Percentiles rank a stretch among this genome's conserved stretches.
These are phyloP conservation scores for Tholera decimalis DNA, from an alignment of 2,888 invertebrate species.

Conservation along the genomic window DNA sequence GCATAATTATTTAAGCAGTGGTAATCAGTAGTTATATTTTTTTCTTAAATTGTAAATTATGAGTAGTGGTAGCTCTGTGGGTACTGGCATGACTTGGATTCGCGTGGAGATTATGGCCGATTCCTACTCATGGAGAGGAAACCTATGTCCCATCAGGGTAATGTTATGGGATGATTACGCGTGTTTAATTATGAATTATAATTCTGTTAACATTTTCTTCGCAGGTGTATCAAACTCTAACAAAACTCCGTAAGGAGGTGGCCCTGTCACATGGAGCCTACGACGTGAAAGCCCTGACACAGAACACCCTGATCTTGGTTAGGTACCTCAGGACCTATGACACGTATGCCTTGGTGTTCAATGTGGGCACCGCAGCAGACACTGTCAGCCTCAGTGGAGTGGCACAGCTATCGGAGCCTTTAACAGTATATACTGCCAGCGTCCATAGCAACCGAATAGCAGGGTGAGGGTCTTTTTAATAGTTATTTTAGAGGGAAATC, in stretches of 20 bases:
- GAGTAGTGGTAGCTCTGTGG: no score
- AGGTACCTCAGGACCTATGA: constrained; percentile 75
- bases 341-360: constrained; percentile 83
- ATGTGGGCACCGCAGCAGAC: constrained; percentile 85
- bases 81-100: no score
- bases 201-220: constrained; percentile 23
- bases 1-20: no score
- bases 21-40: no score
- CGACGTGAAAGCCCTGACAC: constrained; percentile 80
- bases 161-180: no score
- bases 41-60: no score
- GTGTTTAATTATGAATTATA: no score
- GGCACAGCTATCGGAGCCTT: constrained; percentile 65
- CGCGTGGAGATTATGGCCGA: no score
- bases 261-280: constrained; percentile 84
- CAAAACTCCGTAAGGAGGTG: constrained; percentile 84
- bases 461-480: no score
- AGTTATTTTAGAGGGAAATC: no score
- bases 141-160: no score
- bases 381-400: constrained; percentile 79
- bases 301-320: constrained; percentile 78
- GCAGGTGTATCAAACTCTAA: constrained; percentile 91
- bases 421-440: constrained; percentile 77
- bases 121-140: no score
- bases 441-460: constrained; percentile 73